Evolutionary conservation across 2,113 vertebrate genomes (phyloP).

Genomic region (Oriolus oriolus): DNA sequence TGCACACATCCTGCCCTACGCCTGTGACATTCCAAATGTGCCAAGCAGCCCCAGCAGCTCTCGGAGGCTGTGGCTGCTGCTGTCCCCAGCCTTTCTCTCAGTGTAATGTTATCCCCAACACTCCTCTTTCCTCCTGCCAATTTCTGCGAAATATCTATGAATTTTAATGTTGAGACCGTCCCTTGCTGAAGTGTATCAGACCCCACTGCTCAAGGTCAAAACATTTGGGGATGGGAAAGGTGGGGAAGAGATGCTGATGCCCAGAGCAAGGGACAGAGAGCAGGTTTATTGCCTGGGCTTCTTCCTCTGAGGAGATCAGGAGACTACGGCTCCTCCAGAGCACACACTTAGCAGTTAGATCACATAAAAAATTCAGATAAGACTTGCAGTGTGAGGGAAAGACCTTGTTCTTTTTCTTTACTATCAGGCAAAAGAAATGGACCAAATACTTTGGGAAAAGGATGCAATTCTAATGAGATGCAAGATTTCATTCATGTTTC

Average conservation of each 20-base stretch:
- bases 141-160: not conserved
- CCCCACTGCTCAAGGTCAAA: not conserved
- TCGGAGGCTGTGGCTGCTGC: not conserved
- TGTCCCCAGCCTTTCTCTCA: not conserved
- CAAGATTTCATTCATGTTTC: not conserved
- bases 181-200: not conserved
- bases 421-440: not conserved
- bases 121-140: not conserved
- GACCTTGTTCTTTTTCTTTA: not conserved
- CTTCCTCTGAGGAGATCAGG: not conserved
- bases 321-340: not conserved
- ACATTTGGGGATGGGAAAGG: not conserved
- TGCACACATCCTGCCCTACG: not conserved
- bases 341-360: not conserved
- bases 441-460: not conserved
- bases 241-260: not conserved
- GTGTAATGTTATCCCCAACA: not conserved
- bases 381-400: not conserved
- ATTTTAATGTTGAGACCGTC: not conserved
- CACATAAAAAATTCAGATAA: not conserved
- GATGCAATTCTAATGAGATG: not conserved
- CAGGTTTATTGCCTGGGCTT: not conserved
- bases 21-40: not conserved
- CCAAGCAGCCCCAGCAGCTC: not conserved
- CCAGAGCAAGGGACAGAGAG: not conserved